These are phyloP conservation scores for Ptilorrhoa leucosticta DNA, from an alignment of 2,113 vertebrate species.

Conservation along the genomic window DNA sequence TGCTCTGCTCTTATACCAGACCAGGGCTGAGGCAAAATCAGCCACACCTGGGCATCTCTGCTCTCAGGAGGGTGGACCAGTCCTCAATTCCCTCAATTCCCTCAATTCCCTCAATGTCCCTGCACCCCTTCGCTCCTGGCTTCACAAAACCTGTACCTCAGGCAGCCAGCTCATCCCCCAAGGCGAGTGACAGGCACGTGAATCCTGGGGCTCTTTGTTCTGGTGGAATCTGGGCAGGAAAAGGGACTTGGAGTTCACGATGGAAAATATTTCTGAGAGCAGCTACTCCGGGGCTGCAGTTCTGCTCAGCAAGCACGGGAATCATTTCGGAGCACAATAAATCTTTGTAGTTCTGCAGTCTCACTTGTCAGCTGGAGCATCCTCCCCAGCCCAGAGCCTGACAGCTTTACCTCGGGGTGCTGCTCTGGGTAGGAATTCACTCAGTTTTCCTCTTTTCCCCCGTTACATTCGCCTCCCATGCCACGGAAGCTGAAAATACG, in stretches of 20 bases:
- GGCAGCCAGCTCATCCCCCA: neutral
- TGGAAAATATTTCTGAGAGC: constrained; percentile 43
- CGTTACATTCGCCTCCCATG: neutral
- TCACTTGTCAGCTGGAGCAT: constrained; percentile 34
- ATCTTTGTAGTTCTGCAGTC: neutral
- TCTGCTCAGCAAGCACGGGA: neutral
- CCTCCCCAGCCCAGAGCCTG: neutral
- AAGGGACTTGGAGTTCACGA: neutral
- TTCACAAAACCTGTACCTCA: neutral
- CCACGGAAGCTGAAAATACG: neutral
- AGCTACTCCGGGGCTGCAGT: neutral
- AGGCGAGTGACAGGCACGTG: neutral
- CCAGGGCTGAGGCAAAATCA: neutral
- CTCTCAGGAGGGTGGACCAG: neutral
- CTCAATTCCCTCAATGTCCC: neutral
- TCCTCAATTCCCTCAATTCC: neutral
- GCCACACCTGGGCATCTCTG: neutral
- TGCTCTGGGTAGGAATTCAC: neutral
- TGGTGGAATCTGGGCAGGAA: constrained; percentile 54
- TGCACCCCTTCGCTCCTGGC: neutral
- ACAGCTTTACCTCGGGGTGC: neutral
- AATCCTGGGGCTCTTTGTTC: neutral
- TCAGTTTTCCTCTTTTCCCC: neutral
- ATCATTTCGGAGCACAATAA: constrained; percentile 12
- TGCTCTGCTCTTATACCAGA: neutral